Evolutionary conservation across 2,888 invertebrate genomes (phyloP).

Genomic region (Oligia strigilis): DNA sequence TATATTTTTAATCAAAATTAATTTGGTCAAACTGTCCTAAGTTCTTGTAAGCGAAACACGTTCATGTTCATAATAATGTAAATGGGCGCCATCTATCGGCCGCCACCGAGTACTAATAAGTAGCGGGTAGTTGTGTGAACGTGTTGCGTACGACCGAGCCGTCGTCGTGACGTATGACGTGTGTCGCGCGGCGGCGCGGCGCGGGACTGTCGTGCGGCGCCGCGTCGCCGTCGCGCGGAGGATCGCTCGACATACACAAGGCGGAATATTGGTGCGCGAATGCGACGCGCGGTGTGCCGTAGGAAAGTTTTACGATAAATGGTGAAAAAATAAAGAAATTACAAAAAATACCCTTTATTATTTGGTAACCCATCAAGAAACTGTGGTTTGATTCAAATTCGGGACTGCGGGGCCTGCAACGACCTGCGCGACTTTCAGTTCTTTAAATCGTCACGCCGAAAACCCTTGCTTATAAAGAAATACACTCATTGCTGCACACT

Average conservation of each 20-base stretch:
- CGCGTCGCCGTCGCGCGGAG: conserved; percentile 37
- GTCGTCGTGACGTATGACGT: conserved; percentile 64
- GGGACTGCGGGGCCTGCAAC: neutral
- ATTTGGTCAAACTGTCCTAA: conserved; percentile 73
- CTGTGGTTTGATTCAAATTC: neutral
- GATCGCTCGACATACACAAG: conserved; percentile 87
- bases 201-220: conserved; percentile 11
- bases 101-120: conserved; percentile 48
- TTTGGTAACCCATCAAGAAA: conserved; percentile 16
- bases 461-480: neutral
- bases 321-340: conserved; percentile 90
- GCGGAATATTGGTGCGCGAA: conserved; percentile 88
- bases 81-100: conserved; percentile 66
- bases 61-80: conserved; percentile 48
- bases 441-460: no score
- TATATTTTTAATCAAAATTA: conserved; percentile 69
- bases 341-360: conserved; percentile 75
- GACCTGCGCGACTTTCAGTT: no score
- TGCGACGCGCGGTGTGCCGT: conserved; percentile 89
- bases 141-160: conserved; percentile 71
- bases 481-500: neutral
- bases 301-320: conserved; percentile 91
- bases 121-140: conserved; percentile 56
- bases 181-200: conserved; percentile 43
- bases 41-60: conserved; percentile 81